Conservation (phyloP, 2,797 vertebrate genomes). For the Hipposideros larvatus region DNA sequence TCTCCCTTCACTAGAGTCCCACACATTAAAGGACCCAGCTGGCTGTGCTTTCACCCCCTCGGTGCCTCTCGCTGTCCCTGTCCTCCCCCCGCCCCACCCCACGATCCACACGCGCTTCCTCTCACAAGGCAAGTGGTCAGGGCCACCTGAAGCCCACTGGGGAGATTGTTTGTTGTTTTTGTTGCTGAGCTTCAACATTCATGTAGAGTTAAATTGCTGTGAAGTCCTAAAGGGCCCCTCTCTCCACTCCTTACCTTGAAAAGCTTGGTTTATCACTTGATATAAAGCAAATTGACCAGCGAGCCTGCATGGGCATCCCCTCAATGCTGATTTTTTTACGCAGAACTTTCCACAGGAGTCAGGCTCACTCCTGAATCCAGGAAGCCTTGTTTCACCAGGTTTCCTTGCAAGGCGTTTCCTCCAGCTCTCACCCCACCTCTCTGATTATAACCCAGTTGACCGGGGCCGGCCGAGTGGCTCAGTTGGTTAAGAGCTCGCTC, state of each 20-base stretch:
- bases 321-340: background rate
- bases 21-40: background rate
- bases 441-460: background rate
- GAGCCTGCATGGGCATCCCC: background rate
- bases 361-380: background rate
- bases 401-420: background rate
- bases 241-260: background rate
- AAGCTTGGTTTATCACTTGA: background rate
- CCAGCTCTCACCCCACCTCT: background rate
- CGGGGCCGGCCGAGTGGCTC: no score
- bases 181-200: background rate
- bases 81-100: background rate
- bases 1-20: background rate
- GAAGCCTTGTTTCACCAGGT: background rate
- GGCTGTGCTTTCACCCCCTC: background rate
- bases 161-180: background rate
- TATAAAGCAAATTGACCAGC: background rate
- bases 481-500: no score
- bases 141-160: fast-evolving
- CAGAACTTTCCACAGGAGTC: background rate
- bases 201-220: background rate
- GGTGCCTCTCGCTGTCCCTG: fast-evolving
- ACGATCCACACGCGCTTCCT: fast-evolving
- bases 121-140: background rate
- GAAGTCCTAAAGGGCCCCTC: background rate